These are phyloP conservation scores for Sphaerophoria taeniata DNA, from an alignment of 2,888 invertebrate genomes.

Conservation along the genomic window DNA sequence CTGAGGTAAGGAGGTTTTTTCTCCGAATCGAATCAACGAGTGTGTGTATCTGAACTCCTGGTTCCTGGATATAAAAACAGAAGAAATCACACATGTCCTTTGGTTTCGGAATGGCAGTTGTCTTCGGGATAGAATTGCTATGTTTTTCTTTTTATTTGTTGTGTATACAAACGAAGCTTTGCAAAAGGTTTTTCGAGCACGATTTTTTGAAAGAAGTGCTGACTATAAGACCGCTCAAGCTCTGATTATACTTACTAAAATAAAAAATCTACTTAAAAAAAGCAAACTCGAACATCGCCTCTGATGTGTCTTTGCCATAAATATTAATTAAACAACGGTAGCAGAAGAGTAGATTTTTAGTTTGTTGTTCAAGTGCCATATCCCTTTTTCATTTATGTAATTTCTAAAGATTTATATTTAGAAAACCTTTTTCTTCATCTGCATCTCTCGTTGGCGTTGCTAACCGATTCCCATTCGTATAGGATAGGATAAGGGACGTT, in stretches of 20 bases:
- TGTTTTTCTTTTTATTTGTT: too few relatives aligned
- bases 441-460: conserved; percentile 57
- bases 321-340: conserved; percentile 71
- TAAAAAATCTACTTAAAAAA: too few relatives aligned
- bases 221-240: conserved; percentile 33
- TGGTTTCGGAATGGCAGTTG: conserved; percentile 35
- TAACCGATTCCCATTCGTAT: conserved; percentile 59
- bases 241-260: too few relatives aligned
- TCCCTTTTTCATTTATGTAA: conserved; percentile 73
- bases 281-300: conserved; percentile 1
- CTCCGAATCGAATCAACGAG: conserved; percentile 34
- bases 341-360: conserved; percentile 59
- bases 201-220: conserved; percentile 72
- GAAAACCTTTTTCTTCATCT: conserved; percentile 74
- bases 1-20: conserved; percentile 34
- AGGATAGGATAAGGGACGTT: conserved; percentile 16
- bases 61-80: conserved; percentile 20
- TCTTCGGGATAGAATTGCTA: conserved; percentile 13
- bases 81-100: conserved; percentile 45
- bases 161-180: not conserved
- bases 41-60: conserved; percentile 11
- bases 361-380: conserved; percentile 73
- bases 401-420: conserved; percentile 73
- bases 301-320: conserved; percentile 59
- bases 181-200: conserved; percentile 42